Percentiles rank a stretch among this genome's conserved stretches.
phyloP scores from a whole-genome alignment of 2,888 invertebrate genomes.

The Actias luna region DNA sequence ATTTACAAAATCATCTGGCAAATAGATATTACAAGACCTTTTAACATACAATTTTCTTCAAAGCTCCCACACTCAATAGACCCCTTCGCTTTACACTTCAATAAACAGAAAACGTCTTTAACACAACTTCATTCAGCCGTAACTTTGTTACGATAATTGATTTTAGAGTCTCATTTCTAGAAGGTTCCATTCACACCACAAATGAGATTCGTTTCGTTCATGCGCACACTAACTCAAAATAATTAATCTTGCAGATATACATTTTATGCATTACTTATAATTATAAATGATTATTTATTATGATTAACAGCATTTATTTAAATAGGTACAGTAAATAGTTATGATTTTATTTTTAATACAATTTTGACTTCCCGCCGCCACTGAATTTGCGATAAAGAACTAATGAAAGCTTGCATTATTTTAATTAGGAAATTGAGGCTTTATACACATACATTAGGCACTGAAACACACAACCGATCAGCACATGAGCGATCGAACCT shows the following conservation, averaged over 20 bases:
- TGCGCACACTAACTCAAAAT: not conserved
- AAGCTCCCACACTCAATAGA: conserved; percentile 29
- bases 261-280: not conserved
- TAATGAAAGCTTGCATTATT: too few species aligned
- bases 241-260: not conserved
- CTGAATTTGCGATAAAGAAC: too few species aligned
- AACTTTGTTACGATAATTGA: conserved; percentile 37
- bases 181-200: conserved; percentile 17
- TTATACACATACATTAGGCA: too few species aligned
- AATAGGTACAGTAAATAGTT: too few species aligned
- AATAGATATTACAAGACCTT: conserved; percentile 10
- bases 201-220: conserved; percentile 19
- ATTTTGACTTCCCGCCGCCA: too few species aligned
- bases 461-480: too few species aligned
- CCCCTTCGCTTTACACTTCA: conserved; percentile 32
- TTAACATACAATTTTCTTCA: conserved; percentile 22
- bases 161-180: conserved; percentile 26
- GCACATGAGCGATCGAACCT: too few species aligned
- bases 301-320: too few species aligned
- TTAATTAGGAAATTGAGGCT: too few species aligned
- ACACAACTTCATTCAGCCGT: conserved; percentile 32
- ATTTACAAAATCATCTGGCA: conserved; percentile 13
- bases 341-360: too few species aligned
- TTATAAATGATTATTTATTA: not conserved
- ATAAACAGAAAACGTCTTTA: conserved; percentile 40